Conservation (phyloP, 2,888 invertebrate genomes). For the Coleophora flavipennella region DNA sequence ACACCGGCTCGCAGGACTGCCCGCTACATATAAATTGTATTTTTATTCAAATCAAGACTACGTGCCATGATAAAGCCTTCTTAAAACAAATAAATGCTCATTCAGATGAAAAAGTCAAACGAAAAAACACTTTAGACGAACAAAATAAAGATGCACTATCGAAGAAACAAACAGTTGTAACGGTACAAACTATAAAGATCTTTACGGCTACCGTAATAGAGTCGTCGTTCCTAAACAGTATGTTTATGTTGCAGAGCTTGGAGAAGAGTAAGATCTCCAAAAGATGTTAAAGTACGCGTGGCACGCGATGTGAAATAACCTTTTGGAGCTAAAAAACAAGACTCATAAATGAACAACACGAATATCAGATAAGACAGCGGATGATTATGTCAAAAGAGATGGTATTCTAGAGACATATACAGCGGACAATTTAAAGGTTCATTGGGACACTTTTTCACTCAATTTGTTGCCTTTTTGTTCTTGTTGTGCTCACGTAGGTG, state of each 20-base stretch:
- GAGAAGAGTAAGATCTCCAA: conserved; percentile 31
- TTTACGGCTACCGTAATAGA: conserved; percentile 54
- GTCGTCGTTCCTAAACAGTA: conserved; percentile 50
- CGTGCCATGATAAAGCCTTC: conserved; percentile 64
- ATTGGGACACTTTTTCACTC: conserved; percentile 48
- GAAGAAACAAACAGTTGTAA: conserved; percentile 14
- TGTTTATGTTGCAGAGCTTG: conserved; percentile 39
- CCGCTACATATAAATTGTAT: conserved; percentile 71
- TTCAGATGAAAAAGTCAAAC: conserved; percentile 27
- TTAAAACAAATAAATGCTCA: conserved; percentile 65
- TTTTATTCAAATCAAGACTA: conserved; percentile 70
- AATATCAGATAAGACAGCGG: conserved; percentile 34
- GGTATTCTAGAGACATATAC: conserved; percentile 39
- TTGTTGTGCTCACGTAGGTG: conserved; percentile 24
- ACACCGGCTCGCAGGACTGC: conserved; percentile 59
- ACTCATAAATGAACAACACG: conserved; percentile 31
- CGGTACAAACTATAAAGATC: conserved; percentile 43
- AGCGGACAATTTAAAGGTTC: conserved; percentile 47
- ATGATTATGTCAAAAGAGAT: conserved; percentile 38
- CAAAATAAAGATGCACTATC: conserved; percentile 29
- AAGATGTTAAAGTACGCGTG: conserved; percentile 28
- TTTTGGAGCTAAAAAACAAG: conserved; percentile 31
- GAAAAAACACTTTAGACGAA: conserved; percentile 32
- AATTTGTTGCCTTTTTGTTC: conserved; percentile 43
- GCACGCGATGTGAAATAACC: conserved; percentile 39